Conservation (phyloP, 1,140 invertebrate species). For the Drosophila jambulina region DNA sequence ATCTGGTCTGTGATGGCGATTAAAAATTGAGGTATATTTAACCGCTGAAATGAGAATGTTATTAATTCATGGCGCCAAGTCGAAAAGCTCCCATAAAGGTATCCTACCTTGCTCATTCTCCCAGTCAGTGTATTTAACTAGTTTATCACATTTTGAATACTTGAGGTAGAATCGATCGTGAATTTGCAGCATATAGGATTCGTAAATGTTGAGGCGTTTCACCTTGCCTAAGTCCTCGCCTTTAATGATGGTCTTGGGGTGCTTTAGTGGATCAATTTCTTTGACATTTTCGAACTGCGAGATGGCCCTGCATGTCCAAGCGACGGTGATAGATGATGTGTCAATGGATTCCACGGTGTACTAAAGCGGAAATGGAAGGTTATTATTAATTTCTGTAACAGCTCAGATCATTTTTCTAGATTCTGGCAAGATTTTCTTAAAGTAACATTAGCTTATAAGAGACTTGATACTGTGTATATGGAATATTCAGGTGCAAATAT, state of each 20-base stretch:
- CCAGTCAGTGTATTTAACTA: conserved; percentile 87
- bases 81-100: background rate
- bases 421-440: background rate
- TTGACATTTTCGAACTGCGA: conserved; percentile 86
- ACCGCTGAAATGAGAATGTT: conserved; percentile 12
- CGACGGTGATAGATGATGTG: conserved; percentile 89
- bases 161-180: conserved; percentile 91
- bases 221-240: conserved; percentile 92
- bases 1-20: conserved; percentile 37
- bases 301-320: conserved; percentile 92
- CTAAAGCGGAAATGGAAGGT: conserved; percentile 63
- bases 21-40: conserved; percentile 53
- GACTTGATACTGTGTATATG: background rate
- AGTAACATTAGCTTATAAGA: background rate
- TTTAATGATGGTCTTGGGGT: conserved; percentile 89
- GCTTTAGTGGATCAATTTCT: conserved; percentile 86
- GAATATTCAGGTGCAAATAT: background rate
- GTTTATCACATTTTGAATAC: conserved; percentile 86
- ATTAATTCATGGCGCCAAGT: background rate
- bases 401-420: background rate
- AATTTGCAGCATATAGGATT: conserved; percentile 95
- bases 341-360: conserved; percentile 88
- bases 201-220: conserved; percentile 93
- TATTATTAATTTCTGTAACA: background rate
- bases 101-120: conserved; percentile 86